Percentiles rank a stretch among this genome's conserved stretches.
phyloP scores from a whole-genome alignment of 2,797 vertebrate genomes.

The Anabacerthia variegaticeps region DNA sequence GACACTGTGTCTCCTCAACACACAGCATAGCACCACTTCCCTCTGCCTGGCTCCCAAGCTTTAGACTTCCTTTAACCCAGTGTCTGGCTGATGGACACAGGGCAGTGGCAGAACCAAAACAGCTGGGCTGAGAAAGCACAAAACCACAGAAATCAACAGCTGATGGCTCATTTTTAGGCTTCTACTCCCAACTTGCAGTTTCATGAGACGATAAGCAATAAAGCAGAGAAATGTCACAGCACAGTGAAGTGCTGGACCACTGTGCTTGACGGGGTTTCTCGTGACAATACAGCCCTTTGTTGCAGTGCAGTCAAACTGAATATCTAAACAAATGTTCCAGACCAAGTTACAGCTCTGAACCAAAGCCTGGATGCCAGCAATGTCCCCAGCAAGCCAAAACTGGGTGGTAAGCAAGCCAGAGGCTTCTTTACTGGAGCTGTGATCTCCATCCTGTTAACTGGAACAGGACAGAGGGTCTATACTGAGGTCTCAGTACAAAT shows the following conservation, averaged over 20 bases:
- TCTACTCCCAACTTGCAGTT: background rate
- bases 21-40: background rate
- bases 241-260: slow-evolving; percentile 17
- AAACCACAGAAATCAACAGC: background rate
- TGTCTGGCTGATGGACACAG: background rate
- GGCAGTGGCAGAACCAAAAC: background rate
- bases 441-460: slow-evolving; percentile 64
- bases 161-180: background rate
- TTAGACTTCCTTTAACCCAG: background rate
- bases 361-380: slow-evolving; percentile 53
- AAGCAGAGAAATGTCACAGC: slow-evolving; percentile 40
- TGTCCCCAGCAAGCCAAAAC: slow-evolving; percentile 55
- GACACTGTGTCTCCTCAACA: accelerated
- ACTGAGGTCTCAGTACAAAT: slow-evolving; percentile 53
- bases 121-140: background rate
- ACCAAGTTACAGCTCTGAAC: slow-evolving; percentile 58
- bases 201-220: slow-evolving; percentile 3
- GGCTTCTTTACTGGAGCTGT: slow-evolving; percentile 57
- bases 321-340: slow-evolving; percentile 66
- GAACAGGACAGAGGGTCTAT: slow-evolving; percentile 63
- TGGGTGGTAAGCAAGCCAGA: slow-evolving; percentile 56
- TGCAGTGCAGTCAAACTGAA: slow-evolving; percentile 63
- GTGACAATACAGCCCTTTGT: slow-evolving; percentile 57
- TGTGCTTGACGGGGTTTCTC: slow-evolving; percentile 30
- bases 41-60: background rate